Percentiles rank a stretch among this genome's conserved stretches.
phyloP scores from a whole-genome alignment of 1,140 invertebrate species.

The Papilio polytes region DNA sequence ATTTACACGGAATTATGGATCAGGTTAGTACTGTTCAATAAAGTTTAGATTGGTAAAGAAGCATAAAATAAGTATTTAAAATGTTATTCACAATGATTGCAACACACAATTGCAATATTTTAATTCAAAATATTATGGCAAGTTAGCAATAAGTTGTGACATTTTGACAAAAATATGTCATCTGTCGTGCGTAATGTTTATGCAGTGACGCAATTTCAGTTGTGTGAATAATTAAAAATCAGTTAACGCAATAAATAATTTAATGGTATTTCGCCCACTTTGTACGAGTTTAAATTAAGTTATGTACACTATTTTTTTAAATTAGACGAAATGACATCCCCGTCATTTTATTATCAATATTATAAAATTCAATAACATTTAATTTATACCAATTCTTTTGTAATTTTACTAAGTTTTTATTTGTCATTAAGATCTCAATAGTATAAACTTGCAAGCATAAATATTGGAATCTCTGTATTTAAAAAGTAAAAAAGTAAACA shows the following conservation, averaged over 20 bases:
- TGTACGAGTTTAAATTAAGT: background rate
- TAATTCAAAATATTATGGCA: background rate
- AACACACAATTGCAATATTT: no score
- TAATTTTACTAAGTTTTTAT: background rate
- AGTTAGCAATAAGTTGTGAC: background rate
- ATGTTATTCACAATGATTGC: no score
- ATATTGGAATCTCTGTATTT: background rate
- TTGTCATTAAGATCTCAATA: background rate
- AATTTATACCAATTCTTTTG: background rate
- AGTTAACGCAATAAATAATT: background rate
- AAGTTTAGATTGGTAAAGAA: no score
- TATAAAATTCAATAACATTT: background rate
- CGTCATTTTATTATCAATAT: background rate
- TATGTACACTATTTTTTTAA: background rate
- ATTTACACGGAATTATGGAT: no score
- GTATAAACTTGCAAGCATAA: background rate
- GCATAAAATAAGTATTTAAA: no score
- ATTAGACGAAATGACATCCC: background rate
- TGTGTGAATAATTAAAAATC: background rate
- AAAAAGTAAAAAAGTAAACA: background rate
- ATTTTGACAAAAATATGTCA: conserved; percentile 6
- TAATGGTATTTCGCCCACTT: background rate
- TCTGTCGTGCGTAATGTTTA: background rate
- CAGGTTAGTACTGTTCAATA: no score
- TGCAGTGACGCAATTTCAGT: conserved; percentile 8